These are phyloP conservation scores for Thamnaconus septentrionalis DNA, from an alignment of 2,113 vertebrate species.

Conservation along the genomic window DNA sequence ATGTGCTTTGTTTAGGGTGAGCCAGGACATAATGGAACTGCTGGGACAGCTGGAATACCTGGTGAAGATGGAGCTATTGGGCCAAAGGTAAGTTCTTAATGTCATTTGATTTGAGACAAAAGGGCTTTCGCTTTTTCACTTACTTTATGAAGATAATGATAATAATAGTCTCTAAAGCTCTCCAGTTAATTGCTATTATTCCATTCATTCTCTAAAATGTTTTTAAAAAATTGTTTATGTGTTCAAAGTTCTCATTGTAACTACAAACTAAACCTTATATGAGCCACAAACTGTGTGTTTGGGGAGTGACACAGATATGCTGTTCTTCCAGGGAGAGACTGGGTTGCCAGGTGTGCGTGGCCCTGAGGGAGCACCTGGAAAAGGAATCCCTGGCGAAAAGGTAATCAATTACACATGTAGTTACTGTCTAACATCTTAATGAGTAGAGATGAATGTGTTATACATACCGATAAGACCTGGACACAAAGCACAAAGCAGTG, in stretches of 20 bases:
- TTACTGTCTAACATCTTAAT: no score
- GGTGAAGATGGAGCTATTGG: conserved; percentile 76
- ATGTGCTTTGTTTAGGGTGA: conserved; percentile 63
- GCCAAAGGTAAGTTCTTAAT: conserved; percentile 62
- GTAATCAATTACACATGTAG: conserved; percentile 19
- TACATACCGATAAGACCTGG: neutral
- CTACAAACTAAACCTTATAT: no score
- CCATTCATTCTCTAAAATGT: no score
- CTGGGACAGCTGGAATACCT: conserved; percentile 76
- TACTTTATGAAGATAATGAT: no score
- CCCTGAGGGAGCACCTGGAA: conserved; percentile 63
- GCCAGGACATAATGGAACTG: conserved; percentile 57
- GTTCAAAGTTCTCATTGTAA: no score
- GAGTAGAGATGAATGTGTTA: neutral
- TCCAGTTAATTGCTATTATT: no score
- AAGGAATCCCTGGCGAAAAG: conserved; percentile 75
- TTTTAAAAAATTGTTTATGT: no score
- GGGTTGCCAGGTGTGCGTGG: conserved; percentile 67
- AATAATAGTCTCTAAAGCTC: no score
- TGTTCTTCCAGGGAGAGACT: conserved; percentile 67
- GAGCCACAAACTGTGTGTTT: no score
- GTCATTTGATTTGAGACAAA: no score
- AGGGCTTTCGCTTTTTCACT: no score
- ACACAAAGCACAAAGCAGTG: neutral
- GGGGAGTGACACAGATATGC: no score